Evolutionary conservation across 1,140 invertebrate genomes (phyloP).

Genomic region (Heliconius congener): DNA sequence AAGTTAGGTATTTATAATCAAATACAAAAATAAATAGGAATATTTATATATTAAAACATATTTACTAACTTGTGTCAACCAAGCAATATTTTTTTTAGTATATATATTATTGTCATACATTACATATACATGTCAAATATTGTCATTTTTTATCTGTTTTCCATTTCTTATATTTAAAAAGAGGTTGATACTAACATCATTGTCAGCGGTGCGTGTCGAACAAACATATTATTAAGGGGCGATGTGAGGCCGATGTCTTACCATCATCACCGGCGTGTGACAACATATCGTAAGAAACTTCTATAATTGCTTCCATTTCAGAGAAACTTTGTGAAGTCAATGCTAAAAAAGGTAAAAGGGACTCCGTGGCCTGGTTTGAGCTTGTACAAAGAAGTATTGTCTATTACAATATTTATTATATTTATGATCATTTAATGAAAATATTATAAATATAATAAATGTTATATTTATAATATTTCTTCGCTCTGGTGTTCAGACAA

Average conservation of each 20-base stretch:
- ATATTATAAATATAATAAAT: no score
- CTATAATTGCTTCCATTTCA: slow-evolving; percentile 61
- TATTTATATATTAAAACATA: no score
- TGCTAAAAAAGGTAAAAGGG: slow-evolving; percentile 43
- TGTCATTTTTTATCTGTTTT: slow-evolving; percentile 30
- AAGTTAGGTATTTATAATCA: no score
- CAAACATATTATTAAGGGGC: slow-evolving; percentile 35
- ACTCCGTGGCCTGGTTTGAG: background rate
- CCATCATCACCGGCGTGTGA: slow-evolving; percentile 47
- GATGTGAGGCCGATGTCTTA: slow-evolving; percentile 51
- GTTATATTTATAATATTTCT: no score
- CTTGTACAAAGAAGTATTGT: background rate
- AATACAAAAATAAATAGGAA: no score
- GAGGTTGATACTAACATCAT: slow-evolving; percentile 49
- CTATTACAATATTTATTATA: background rate
- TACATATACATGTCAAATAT: no score
- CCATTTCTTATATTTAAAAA: slow-evolving; percentile 52
- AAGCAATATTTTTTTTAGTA: no score
- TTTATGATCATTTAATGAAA: background rate
- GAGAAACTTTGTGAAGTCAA: slow-evolving; percentile 57
- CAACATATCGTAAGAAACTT: slow-evolving; percentile 56
- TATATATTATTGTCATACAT: no score
- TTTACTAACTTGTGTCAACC: no score
- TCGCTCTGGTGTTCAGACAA: no score
- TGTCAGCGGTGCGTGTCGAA: slow-evolving; percentile 66